Conservation (phyloP, 1,140 invertebrate species). For the Zaprionus gabonicus region DNA sequence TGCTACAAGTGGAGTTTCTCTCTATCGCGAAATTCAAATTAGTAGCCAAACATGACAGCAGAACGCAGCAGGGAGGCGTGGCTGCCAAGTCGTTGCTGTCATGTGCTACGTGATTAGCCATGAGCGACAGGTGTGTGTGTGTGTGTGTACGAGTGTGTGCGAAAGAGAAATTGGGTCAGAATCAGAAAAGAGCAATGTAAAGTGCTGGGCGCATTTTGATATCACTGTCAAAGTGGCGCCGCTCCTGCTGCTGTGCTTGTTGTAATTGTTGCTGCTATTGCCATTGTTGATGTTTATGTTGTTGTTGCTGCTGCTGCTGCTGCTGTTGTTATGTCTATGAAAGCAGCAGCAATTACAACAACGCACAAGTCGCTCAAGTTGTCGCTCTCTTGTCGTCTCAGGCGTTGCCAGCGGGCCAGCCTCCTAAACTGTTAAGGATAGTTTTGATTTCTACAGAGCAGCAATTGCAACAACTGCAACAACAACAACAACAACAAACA, state of each 20-base stretch:
- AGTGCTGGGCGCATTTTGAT: slow-evolving; percentile 48
- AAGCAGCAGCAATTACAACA: slow-evolving; percentile 24
- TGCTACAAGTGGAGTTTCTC: slow-evolving; percentile 6
- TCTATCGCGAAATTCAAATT: slow-evolving; percentile 19
- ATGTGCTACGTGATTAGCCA: slow-evolving; percentile 29
- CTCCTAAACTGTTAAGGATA: slow-evolving; percentile 51
- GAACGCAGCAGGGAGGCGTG: slow-evolving; percentile 24
- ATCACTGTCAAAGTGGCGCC: slow-evolving; percentile 27
- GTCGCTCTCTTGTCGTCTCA: slow-evolving; percentile 28
- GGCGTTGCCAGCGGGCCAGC: slow-evolving; percentile 27
- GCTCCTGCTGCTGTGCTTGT: neutral
- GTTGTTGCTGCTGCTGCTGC: neutral
- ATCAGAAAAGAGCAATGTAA: slow-evolving; percentile 34
- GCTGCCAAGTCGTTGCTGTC: neutral
- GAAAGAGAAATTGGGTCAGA: slow-evolving; percentile 64
- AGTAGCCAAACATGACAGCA: slow-evolving; percentile 5
- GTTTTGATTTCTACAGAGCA: slow-evolving; percentile 66
- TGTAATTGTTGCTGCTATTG: neutral
- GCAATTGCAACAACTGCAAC: slow-evolving; percentile 38
- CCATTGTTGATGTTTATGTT: slow-evolving; percentile 7
- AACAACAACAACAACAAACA: slow-evolving; percentile 35
- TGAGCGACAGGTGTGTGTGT: slow-evolving; percentile 19
- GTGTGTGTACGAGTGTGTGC: slow-evolving; percentile 8
- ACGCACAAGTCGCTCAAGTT: slow-evolving; percentile 16
- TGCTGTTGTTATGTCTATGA: slow-evolving; percentile 20